Base-by-base conservation (phyloP, 2,888 invertebrate species). In the Hyalella azteca region DNA sequence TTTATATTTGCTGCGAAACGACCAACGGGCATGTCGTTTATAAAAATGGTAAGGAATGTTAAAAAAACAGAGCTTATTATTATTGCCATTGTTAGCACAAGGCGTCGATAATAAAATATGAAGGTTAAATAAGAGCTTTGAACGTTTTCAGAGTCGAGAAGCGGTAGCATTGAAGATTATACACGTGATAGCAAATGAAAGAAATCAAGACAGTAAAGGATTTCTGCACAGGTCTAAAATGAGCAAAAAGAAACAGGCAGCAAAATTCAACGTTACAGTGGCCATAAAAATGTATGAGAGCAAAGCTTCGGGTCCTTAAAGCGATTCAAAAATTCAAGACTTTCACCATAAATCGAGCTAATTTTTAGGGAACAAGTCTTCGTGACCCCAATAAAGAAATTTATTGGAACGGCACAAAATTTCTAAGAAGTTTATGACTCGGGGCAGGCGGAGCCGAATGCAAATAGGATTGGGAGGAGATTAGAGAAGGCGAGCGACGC, bases 261-360 rank as follows among this genome's bases (percentile, higher is more conserved):
- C 22, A 54, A 54, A 54, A 54, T 9, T 22, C 54, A 29, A 54
- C 54, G 54, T 54, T 54, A 54, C 54, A 54, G 54, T 54, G 54
- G 54, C 29, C 54, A 54, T 54, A 54, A 54, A 54, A 54, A 54
- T 54, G 54, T 54, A 54, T 26, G 54, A 54, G 54, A 66, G 36
- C 66, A 66, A 66, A 32, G 66, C 66, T 36, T 32, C 29, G 66
- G 66, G 66, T 66, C 29, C 66, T 66, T 66, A 32, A 32, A 66
- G 66, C 36, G 66, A 66, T 66, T 19, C 36, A 32, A 66, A 66
- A 66, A 66, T 66, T 66, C 66, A 36, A 66, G 66, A 66, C 29
- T 66, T 66, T 66, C 66, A 36, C 66, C 66, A 66, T 66, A 66
- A 66, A 66, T 66, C n/a, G 66, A 66, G 66, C 66, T 66, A 66